Conservation (phyloP, 2,888 invertebrate species). For the Zaprionus lineosus region DNA sequence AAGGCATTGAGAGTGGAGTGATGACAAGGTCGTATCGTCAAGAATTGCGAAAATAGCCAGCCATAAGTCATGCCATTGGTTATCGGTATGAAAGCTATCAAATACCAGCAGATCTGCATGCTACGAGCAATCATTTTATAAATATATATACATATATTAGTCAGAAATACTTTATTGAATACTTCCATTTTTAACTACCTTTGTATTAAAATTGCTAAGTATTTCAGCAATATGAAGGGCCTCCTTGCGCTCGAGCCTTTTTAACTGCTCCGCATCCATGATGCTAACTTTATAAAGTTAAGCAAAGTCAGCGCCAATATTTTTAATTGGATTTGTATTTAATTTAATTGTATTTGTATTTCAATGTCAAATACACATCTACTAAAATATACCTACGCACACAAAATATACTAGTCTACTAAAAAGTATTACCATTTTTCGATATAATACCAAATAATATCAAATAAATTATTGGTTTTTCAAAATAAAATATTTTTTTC, state of each 20-base stretch:
- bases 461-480: too few relatives aligned
- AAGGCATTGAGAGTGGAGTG: slow-evolving; percentile 74
- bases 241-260: slow-evolving; percentile 73
- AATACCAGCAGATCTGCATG: slow-evolving; percentile 80
- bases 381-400: slow-evolving; percentile 18
- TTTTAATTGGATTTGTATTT: slow-evolving; percentile 52
- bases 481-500: too few relatives aligned
- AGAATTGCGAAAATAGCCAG: slow-evolving; percentile 79
- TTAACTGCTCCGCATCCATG: slow-evolving; percentile 80
- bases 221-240: slow-evolving; percentile 68
- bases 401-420: slow-evolving; percentile 17
- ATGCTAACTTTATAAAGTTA: slow-evolving; percentile 23
- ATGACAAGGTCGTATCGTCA: slow-evolving; percentile 63
- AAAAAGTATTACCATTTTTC: background rate
- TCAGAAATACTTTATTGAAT: background rate
- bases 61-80: slow-evolving; percentile 82
- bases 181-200: slow-evolving; percentile 62
- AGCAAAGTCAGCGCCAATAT: slow-evolving; percentile 4
- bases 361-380: slow-evolving; percentile 39
- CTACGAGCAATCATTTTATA: slow-evolving; percentile 49
- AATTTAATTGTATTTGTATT: slow-evolving; percentile 40
- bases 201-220: slow-evolving; percentile 76
- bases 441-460: background rate
- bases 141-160: slow-evolving; percentile 8
- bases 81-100: slow-evolving; percentile 78